phyloP scores from a whole-genome alignment of 2,113 vertebrate species.

The Pedionomus torquatus region DNA sequence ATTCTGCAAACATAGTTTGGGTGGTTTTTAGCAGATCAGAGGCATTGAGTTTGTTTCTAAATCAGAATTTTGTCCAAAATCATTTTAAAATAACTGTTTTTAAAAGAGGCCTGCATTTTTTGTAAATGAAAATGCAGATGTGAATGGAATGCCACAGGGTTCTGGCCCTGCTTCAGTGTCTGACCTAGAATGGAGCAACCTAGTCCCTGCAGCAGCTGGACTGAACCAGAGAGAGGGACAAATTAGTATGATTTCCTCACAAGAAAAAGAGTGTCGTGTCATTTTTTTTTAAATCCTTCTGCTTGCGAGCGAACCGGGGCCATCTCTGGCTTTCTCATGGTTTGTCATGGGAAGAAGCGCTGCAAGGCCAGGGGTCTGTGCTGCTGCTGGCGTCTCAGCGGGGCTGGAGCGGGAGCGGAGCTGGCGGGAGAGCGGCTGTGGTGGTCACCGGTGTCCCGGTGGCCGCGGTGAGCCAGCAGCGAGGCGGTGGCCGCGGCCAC shows the following conservation, averaged over 20 bases:
- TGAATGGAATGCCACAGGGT: not conserved
- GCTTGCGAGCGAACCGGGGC: fast-evolving
- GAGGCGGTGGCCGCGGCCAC: not conserved
- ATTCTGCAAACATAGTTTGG: not conserved
- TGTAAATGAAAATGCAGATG: not conserved
- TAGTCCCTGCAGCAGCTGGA: not conserved
- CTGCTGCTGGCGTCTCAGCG: fast-evolving
- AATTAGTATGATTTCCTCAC: not conserved
- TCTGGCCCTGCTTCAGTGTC: not conserved
- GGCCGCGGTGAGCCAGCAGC: not conserved
- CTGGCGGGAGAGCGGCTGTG: fast-evolving
- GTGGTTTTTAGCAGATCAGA: not conserved
- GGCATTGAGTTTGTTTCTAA: not conserved
- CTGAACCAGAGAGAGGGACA: not conserved
- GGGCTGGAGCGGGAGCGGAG: not conserved
- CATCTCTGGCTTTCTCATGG: not conserved
- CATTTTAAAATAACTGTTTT: not conserved
- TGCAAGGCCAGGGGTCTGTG: not conserved
- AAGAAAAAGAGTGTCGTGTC: not conserved
- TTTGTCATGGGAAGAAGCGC: not conserved
- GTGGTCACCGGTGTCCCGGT: not conserved
- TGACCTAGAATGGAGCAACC: not conserved
- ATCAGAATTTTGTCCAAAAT: not conserved
- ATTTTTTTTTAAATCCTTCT: not conserved
- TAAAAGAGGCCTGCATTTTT: not conserved